These are phyloP conservation scores for Drosophila ironensis DNA, from an alignment of 1,140 invertebrate genomes.

Conservation along the genomic window DNA sequence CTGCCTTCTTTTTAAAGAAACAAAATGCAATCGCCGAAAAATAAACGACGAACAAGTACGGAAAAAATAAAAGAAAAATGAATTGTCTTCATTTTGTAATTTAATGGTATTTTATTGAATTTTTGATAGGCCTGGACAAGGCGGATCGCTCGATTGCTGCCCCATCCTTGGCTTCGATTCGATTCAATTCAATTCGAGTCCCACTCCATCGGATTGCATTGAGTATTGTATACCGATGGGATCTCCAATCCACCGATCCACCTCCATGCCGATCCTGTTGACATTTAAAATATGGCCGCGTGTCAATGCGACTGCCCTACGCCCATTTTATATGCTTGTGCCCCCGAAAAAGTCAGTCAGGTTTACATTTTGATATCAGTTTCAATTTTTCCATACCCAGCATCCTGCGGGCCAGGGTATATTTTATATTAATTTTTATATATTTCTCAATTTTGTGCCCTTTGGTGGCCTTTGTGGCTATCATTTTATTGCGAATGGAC, in stretches of 20 bases:
- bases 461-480: too few species aligned
- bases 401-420: too few species aligned
- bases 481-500: too few species aligned
- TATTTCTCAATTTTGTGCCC: too few species aligned
- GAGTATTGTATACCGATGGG: slow-evolving; percentile 19
- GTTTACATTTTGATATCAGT: slow-evolving; percentile 75
- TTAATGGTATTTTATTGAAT: slow-evolving; percentile 81
- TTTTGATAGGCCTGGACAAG: slow-evolving; percentile 69
- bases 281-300: slow-evolving; percentile 81
- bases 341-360: slow-evolving; percentile 50
- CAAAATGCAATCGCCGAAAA: slow-evolving; percentile 49
- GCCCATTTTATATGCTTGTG: slow-evolving; percentile 75
- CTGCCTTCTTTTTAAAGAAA: slow-evolving; percentile 60
- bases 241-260: not conserved
- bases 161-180: slow-evolving; percentile 56
- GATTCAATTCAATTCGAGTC: slow-evolving; percentile 16
- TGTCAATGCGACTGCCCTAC: slow-evolving; percentile 79
- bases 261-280: slow-evolving; percentile 49
- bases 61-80: slow-evolving; percentile 42
- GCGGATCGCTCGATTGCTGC: slow-evolving; percentile 2
- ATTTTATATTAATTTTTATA: too few species aligned
- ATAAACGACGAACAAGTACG: slow-evolving; percentile 22
- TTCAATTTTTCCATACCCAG: too few species aligned
- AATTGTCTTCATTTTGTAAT: slow-evolving; percentile 81
- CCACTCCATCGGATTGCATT: not conserved